These are phyloP conservation scores for Octopus sinensis DNA, from an alignment of 1,140 invertebrate genomes.

Conservation along the genomic window DNA sequence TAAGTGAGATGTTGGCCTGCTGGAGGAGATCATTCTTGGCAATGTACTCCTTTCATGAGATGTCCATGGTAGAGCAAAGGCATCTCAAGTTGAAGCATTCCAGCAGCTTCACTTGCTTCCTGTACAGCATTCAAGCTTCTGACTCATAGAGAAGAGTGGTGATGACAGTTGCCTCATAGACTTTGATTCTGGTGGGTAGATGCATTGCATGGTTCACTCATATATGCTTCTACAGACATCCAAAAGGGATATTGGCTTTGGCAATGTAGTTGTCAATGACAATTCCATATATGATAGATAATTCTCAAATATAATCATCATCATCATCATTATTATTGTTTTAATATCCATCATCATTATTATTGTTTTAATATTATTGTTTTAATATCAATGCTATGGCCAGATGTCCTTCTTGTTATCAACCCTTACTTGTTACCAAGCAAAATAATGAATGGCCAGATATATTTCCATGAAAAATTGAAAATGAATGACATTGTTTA, in stretches of 20 bases:
- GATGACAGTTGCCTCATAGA: constrained; percentile 23
- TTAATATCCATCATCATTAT: no score
- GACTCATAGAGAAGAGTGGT: constrained; percentile 23
- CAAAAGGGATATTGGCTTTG: background rate
- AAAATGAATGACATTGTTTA: no score
- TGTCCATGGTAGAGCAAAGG: constrained; percentile 17
- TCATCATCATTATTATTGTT: no score
- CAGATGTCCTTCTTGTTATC: no score
- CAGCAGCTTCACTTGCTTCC: constrained; percentile 19
- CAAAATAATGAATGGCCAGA: no score
- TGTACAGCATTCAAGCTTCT: constrained; percentile 26
- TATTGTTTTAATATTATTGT: no score
- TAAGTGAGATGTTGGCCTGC: background rate
- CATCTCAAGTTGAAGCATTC: constrained; percentile 25
- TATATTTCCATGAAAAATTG: no score
- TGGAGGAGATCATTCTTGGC: constrained; percentile 13
- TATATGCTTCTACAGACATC: background rate
- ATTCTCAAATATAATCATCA: no score
- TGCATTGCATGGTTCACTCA: constrained; percentile 3
- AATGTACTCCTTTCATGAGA: constrained; percentile 20
- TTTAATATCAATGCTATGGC: no score
- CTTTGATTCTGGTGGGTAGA: constrained; percentile 14
- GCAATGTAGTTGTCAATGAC: background rate
- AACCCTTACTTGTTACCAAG: no score
- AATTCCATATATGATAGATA: background rate